Conservation (phyloP, 1,140 invertebrate genomes). For the Lordiphosa mommai region DNA sequence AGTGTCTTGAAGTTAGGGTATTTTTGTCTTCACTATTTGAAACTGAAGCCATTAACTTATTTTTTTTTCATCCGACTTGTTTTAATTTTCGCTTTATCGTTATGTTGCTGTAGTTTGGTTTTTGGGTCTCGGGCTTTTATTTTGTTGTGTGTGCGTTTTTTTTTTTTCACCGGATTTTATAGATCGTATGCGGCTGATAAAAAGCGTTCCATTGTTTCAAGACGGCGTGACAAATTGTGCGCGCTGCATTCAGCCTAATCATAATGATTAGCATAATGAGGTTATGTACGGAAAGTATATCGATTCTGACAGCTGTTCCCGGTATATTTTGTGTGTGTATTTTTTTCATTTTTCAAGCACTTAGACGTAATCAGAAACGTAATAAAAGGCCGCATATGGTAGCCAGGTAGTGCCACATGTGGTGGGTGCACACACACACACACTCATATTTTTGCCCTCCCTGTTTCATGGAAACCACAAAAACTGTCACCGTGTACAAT, state of each 20-base stretch:
- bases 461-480: conserved; percentile 34
- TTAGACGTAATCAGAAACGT: conserved; percentile 73
- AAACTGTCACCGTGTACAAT: conserved; percentile 60
- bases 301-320: conserved; percentile 41
- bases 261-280: conserved; percentile 75
- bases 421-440: conserved; percentile 18
- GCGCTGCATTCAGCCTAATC: conserved; percentile 41
- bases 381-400: conserved; percentile 71
- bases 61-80: conserved; percentile 7
- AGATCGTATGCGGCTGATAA: conserved; percentile 55
- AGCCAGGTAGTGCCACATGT: conserved; percentile 43
- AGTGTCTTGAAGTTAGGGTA: no score
- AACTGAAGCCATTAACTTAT: no score
- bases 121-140: conserved; percentile 21
- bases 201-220: conserved; percentile 10
- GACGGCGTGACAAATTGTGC: conserved; percentile 64
- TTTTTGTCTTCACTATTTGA: no score
- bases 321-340: conserved; percentile 23
- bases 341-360: conserved; percentile 29
- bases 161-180: conserved; percentile 20
- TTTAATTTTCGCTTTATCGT: conserved; percentile 27
- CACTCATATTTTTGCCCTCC: not conserved
- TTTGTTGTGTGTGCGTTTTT: conserved; percentile 4
- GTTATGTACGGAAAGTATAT: conserved; percentile 11
- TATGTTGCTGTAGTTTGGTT: conserved; percentile 22